A percentile compares a stretch with the other conserved stretches of the same genome.
These are phyloP conservation scores for Limnephilus marmoratus DNA, from an alignment of 2,888 invertebrate species.

Conservation along the genomic window DNA sequence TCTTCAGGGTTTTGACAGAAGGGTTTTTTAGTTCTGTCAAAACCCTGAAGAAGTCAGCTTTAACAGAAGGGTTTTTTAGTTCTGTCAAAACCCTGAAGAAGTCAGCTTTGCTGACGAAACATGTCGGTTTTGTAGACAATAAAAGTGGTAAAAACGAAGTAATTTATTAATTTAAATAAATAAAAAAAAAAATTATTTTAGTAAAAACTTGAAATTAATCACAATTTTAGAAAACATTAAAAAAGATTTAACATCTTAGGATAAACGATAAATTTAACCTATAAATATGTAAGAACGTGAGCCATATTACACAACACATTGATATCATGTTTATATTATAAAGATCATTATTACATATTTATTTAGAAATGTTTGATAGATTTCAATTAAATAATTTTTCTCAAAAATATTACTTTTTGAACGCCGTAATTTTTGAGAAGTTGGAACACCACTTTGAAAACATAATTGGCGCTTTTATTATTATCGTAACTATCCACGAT, in stretches of 20 bases:
- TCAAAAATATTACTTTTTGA: neutral
- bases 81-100: too few species aligned
- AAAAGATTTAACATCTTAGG: neutral
- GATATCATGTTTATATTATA: neutral
- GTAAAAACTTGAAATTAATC: neutral
- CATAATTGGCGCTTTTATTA: neutral
- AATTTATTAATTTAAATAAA: too few species aligned
- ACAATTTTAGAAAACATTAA: neutral
- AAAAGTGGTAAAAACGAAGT: too few species aligned
- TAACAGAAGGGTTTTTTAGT: too few species aligned
- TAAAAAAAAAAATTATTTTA: neutral
- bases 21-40: too few species aligned
- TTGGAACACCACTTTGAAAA: neutral
- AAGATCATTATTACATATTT: neutral
- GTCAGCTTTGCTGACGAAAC: too few species aligned
- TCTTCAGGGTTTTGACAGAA: too few species aligned
- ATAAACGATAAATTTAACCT: neutral
- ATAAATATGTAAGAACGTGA: neutral
- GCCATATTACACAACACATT: neutral
- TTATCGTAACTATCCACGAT: too few species aligned
- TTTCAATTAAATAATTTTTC: neutral
- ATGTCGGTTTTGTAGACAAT: too few species aligned
- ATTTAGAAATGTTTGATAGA: neutral
- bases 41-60: too few species aligned
- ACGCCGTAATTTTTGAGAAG: neutral